Conservation (phyloP, 1,140 invertebrate genomes). For the Papilio dardanus region DNA sequence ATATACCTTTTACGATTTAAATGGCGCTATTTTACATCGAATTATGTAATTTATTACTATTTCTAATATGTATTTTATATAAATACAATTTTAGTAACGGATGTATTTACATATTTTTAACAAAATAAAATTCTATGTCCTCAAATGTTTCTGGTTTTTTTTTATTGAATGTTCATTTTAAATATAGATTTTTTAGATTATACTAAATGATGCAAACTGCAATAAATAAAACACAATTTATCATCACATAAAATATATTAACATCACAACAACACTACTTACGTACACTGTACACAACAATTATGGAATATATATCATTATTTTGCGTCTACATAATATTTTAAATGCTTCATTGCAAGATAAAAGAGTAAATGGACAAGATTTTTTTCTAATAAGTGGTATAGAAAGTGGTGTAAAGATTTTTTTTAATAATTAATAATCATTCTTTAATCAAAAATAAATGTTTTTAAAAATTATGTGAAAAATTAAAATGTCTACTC, state of each 20-base stretch:
- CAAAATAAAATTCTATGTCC: background rate
- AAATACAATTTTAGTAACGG: background rate
- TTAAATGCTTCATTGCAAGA: background rate
- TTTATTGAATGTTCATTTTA: background rate
- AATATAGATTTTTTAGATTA: too few species aligned
- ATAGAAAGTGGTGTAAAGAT: too few species aligned
- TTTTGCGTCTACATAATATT: background rate
- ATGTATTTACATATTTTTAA: background rate
- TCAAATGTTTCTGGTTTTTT: background rate
- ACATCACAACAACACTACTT: constrained; percentile 4
- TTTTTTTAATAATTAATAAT: too few species aligned
- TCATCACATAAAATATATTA: constrained; percentile 11
- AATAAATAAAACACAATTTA: background rate
- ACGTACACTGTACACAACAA: constrained; percentile 9
- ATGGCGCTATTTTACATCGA: background rate
- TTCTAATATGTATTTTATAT: background rate
- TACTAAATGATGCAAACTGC: background rate
- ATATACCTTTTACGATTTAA: background rate
- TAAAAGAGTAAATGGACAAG: constrained; percentile 1
- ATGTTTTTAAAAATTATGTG: background rate
- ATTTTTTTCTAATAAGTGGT: background rate
- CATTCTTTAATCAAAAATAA: too few species aligned
- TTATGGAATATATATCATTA: background rate
- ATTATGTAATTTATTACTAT: background rate
- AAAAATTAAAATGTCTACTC: too few species aligned